Conservation (phyloP, 2,113 vertebrate species). For the Tringa solitaria region DNA sequence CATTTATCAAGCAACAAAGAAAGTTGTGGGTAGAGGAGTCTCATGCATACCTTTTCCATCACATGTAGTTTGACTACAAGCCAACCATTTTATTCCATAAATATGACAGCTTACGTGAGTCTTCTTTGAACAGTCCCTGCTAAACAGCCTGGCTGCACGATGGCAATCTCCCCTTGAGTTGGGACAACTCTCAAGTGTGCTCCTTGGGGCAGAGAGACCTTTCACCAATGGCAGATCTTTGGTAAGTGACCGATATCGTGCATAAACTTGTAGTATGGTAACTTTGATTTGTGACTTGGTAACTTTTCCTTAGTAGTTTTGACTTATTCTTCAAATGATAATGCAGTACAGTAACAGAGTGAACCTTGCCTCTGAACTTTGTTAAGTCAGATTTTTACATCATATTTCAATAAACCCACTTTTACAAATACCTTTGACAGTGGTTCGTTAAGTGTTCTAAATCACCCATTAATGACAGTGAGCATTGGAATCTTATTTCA, state of each 20-base stretch:
- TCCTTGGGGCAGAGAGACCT: neutral
- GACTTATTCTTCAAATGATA: neutral
- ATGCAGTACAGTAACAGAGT: neutral
- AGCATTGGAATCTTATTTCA: neutral
- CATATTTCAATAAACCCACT: neutral
- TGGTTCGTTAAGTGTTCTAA: neutral
- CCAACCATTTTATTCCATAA: neutral
- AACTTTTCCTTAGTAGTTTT: neutral
- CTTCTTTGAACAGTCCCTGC: neutral
- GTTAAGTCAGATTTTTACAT: neutral
- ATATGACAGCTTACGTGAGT: neutral
- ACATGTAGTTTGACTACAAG: neutral
- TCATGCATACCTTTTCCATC: neutral
- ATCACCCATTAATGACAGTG: neutral
- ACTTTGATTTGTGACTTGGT: neutral
- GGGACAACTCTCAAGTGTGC: neutral
- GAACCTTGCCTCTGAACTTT: neutral
- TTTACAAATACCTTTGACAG: neutral
- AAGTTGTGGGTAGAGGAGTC: neutral
- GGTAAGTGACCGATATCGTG: rapidly evolving
- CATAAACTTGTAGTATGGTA: neutral
- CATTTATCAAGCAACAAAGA: neutral
- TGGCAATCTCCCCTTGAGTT: neutral
- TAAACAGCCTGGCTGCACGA: neutral
- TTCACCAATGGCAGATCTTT: neutral